A percentile compares a stretch with the other conserved stretches of the same genome.
Conservation (phyloP, 2,888 invertebrate species). For the Oscheius sp. region DNA sequence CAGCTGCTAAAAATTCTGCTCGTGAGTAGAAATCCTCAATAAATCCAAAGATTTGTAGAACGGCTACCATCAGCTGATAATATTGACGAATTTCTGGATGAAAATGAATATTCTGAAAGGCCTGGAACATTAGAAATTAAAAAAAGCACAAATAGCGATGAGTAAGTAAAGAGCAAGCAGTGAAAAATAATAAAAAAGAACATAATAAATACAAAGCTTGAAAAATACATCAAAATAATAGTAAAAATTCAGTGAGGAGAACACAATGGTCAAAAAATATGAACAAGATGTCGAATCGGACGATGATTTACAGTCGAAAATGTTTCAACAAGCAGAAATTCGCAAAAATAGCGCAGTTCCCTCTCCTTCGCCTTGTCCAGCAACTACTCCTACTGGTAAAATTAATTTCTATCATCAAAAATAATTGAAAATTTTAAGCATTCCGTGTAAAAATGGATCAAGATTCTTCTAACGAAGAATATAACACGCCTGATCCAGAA, state of each 20-base stretch:
- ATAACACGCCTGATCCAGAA: conserved; percentile 36
- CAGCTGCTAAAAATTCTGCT: background rate
- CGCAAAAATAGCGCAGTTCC: conserved; percentile 28
- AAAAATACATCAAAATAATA: background rate
- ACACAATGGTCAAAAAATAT: conserved; percentile 64
- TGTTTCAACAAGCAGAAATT: conserved; percentile 46
- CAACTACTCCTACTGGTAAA: conserved; percentile 21
- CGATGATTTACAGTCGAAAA: conserved; percentile 54
- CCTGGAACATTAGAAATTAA: background rate
- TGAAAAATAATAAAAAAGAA: no score
- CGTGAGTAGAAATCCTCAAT: background rate
- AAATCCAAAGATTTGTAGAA: background rate
- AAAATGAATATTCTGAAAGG: conserved; percentile 36
- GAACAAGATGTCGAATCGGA: conserved; percentile 67
- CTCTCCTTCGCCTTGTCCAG: conserved; percentile 1
- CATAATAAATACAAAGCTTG: no score
- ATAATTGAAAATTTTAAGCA: conserved; percentile 12
- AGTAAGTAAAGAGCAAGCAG: conserved; percentile 25
- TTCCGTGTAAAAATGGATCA: conserved; percentile 37
- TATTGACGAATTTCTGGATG: conserved; percentile 50
- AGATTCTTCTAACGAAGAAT: conserved; percentile 36
- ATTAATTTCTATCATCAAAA: background rate
- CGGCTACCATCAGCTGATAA: conserved; percentile 35
- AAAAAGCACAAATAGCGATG: conserved; percentile 37
- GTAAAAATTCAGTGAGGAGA: conserved; percentile 38